phyloP scores from a whole-genome alignment of 2,797 vertebrate genomes.

The Phylloscopus collybita region DNA sequence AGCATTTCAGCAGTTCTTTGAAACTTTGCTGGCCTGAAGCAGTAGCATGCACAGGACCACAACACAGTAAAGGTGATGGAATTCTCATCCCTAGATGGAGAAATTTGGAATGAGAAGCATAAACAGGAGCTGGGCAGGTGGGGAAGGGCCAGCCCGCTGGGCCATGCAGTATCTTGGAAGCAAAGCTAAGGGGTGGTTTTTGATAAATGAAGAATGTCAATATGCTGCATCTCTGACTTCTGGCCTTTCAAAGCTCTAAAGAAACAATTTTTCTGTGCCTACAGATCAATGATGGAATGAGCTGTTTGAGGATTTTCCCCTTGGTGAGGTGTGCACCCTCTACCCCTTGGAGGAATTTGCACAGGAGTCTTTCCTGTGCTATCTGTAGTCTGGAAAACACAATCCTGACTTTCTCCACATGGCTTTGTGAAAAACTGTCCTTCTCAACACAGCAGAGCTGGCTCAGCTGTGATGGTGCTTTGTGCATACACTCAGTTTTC shows the following conservation, averaged over 20 bases:
- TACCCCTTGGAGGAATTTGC: neutral
- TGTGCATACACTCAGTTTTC: neutral
- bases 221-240: neutral
- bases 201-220: neutral
- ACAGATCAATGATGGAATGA: accelerated
- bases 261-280: neutral
- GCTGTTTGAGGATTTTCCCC: neutral
- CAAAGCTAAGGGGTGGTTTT: neutral
- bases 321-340: accelerated
- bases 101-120: neutral
- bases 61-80: accelerated
- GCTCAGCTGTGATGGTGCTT: neutral
- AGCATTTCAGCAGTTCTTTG: neutral
- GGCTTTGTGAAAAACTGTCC: neutral
- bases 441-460: accelerated
- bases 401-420: neutral
- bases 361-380: neutral
- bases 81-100: neutral
- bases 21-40: neutral
- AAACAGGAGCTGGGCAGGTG: neutral
- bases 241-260: neutral
- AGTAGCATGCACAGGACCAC: neutral
- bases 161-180: neutral
- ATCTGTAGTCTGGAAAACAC: neutral
- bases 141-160: neutral